Evolutionary conservation across 1,140 invertebrate species (phyloP), one percentile per base, ranked within the genome.

Genomic region (Saccostrea cuccullata): DNA sequence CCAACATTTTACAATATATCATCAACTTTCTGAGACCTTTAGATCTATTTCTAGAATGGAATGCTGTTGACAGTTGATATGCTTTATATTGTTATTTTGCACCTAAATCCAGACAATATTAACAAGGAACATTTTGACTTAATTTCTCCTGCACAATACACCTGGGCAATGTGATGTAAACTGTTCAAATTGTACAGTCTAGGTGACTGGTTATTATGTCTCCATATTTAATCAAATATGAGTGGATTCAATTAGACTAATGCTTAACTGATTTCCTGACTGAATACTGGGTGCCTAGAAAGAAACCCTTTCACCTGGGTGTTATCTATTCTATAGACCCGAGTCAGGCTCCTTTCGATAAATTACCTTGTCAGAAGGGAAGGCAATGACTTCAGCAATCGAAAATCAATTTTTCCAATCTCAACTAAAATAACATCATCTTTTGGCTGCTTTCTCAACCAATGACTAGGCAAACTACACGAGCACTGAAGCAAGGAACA

Each of bases 311-410:
- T 77, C 70, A 77, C 70, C 23, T 77, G 26, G 15, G 26, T 5
- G 23, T 36, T 17, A 77, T 40, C 70, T 77, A 15, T n/a, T 20
- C 0, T 13, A 15, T 36, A 64, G 70, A 36, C 70, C 30, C 2
- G 26, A 30, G 70, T 77, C 70, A 77, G 70, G 30, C 70, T 77
- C 70, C 70, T 77, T 17, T 77, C 70, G 70, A 77, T 77, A 36
- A 36, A 77, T 77, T 30, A 77, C 70, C 70, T 26, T 30, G 26
- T 13, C 70, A 77, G 70, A 77, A 36, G 30, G 70, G 26, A 77
- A 77, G 70, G 70, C 70, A 77, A 77, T 77, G 70, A 77, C 70
- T 77, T 77, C 30, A 30, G 23, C 70, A 36, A 64, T 20, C 23
- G 13, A 77, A 77, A 77, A 77, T 77, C 70, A 77, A 77, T 77